These are phyloP conservation scores for Rhynchophorus ferrugineus DNA, from an alignment of 1,140 invertebrate species.

Conservation along the genomic window DNA sequence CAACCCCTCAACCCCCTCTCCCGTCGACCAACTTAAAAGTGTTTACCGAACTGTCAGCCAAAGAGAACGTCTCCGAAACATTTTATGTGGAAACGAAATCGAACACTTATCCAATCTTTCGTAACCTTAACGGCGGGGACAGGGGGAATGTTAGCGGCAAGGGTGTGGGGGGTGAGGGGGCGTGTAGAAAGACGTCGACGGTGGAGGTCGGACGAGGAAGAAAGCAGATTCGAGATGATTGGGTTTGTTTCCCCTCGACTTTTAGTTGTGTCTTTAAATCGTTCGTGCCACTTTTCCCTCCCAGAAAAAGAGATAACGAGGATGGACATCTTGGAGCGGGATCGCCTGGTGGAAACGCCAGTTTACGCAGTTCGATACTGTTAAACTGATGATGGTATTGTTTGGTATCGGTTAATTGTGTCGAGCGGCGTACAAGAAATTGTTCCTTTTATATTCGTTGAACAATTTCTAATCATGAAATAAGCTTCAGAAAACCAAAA, in stretches of 20 bases:
- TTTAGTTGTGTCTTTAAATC: constrained; percentile 7
- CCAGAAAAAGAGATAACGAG: background rate
- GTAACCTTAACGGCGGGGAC: too few relatives aligned
- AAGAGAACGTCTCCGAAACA: constrained; percentile 38
- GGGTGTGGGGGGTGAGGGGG: constrained; percentile 11
- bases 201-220: too few relatives aligned
- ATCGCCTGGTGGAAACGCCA: constrained; percentile 1
- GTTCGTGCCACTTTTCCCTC: constrained; percentile 5
- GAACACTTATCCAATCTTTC: constrained; percentile 38
- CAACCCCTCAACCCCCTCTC: background rate
- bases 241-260: constrained; percentile 19
- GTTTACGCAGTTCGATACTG: background rate
- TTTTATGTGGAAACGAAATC: constrained; percentile 32
- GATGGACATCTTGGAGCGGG: background rate
- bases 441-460: too few relatives aligned
- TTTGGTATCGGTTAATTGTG: too few relatives aligned
- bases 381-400: too few relatives aligned
- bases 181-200: constrained; percentile 1
- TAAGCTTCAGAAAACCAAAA: too few relatives aligned
- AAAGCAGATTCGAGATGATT: constrained; percentile 24
- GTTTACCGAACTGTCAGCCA: constrained; percentile 40
- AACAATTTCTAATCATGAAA: too few relatives aligned
- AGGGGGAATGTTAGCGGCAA: constrained; percentile 7
- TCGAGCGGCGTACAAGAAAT: too few relatives aligned
- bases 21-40: constrained; percentile 30